Conservation (phyloP, 2,888 invertebrate species). For the Ligdia adustata region DNA sequence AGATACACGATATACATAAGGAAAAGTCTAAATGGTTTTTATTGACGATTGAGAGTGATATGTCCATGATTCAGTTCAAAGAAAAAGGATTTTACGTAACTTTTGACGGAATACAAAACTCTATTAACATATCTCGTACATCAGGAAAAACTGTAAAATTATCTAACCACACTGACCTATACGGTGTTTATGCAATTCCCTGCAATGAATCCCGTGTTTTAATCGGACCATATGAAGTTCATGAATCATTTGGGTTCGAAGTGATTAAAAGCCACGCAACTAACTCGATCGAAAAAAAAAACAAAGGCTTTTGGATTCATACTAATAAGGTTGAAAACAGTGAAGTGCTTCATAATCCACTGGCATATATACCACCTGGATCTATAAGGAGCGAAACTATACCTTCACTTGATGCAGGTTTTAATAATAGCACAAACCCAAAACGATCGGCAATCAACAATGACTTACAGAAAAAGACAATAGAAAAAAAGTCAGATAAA, state of each 20-base stretch:
- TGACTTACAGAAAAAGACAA: background rate
- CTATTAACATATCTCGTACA: constrained; percentile 73
- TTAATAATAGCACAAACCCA: background rate
- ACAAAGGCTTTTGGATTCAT: constrained; percentile 67
- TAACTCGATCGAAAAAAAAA: too few relatives aligned
- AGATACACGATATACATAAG: too few relatives aligned
- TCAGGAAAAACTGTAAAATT: constrained; percentile 77
- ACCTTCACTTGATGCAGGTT: background rate
- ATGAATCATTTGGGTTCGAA: constrained; percentile 69
- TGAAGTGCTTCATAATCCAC: constrained; percentile 68
- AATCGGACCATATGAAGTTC: constrained; percentile 71
- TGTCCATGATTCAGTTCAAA: constrained; percentile 78
- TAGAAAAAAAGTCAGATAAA: constrained; percentile 15
- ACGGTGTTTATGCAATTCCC: constrained; percentile 76
- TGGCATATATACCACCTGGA: constrained; percentile 58
- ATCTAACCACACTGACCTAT: constrained; percentile 58
- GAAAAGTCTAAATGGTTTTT: constrained; percentile 81
- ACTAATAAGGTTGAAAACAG: constrained; percentile 68
- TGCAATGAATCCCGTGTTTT: constrained; percentile 63
- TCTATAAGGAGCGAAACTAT: constrained; percentile 22
- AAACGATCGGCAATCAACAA: too few relatives aligned
- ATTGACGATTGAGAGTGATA: constrained; percentile 81
- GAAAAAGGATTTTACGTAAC: constrained; percentile 80
- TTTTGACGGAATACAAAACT: constrained; percentile 74
- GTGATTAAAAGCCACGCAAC: constrained; percentile 51